Conservation (phyloP, 2,113 vertebrate genomes). For the Carettochelys insculpta region DNA sequence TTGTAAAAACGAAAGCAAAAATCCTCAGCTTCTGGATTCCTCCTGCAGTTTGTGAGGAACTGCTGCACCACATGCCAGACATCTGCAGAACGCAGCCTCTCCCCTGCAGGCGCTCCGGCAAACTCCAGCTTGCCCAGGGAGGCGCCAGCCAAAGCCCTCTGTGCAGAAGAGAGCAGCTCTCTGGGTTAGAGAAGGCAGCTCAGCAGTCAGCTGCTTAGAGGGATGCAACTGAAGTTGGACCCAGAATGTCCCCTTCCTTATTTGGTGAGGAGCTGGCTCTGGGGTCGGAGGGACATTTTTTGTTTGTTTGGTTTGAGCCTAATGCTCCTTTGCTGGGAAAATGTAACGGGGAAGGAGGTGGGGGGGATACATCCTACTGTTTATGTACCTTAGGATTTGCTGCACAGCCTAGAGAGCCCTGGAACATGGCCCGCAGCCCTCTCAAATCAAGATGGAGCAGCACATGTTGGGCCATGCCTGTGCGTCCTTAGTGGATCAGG, state of each 20-base stretch:
- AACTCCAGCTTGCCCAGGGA: neutral
- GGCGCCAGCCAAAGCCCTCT: neutral
- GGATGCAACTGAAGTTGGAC: constrained; percentile 27
- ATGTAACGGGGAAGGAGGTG: constrained; percentile 12
- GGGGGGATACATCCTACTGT: constrained; percentile 50
- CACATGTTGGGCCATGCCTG: neutral
- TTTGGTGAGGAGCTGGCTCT: constrained; percentile 68
- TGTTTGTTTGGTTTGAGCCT: constrained; percentile 55
- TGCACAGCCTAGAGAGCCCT: neutral
- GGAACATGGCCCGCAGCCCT: neutral
- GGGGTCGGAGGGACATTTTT: constrained; percentile 36
- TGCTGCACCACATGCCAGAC: neutral
- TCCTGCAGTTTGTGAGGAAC: neutral
- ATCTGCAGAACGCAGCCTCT: neutral
- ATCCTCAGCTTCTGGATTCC: neutral
- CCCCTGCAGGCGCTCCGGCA: neutral
- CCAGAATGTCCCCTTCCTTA: constrained; percentile 48
- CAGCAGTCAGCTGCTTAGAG: constrained; percentile 50
- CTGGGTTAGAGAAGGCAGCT: too few species aligned
- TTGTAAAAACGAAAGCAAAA: neutral
- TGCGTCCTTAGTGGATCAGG: neutral
- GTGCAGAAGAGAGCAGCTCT: too few species aligned
- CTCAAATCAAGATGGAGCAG: too few species aligned
- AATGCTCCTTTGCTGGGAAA: constrained; percentile 61
- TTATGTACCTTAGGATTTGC: constrained; percentile 55